A percentile compares a stretch with the other conserved stretches of the same genome.
phyloP scores from a whole-genome alignment of 2,113 vertebrate genomes.

The Thermophis baileyi region DNA sequence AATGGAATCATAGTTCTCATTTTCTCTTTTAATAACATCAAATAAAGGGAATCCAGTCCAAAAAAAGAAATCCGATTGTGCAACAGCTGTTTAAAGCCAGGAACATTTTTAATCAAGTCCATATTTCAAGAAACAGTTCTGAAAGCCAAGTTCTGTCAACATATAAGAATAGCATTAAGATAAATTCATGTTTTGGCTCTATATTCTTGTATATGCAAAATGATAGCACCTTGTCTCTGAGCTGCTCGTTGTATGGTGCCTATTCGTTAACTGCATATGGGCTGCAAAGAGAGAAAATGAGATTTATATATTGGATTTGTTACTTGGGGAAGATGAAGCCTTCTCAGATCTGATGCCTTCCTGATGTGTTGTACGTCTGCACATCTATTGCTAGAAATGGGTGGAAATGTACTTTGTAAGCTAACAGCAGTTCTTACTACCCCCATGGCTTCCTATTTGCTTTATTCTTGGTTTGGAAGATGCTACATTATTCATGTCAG shows the following conservation, averaged over 20 bases:
- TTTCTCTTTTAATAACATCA: slow-evolving; percentile 14
- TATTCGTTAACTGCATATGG: not conserved
- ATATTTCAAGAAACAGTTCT: not conserved
- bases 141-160: not conserved
- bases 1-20: not conserved
- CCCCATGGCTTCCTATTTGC: not conserved
- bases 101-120: not conserved
- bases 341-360: not conserved
- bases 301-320: not conserved
- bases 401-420: not conserved
- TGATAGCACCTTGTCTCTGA: not conserved
- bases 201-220: not conserved
- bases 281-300: not conserved
- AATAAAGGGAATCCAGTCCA: not conserved
- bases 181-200: not conserved
- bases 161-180: not conserved
- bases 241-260: not conserved
- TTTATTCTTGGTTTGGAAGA: not conserved
- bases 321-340: not conserved
- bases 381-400: not conserved
- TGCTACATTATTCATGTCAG: not conserved
- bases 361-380: not conserved
- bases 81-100: slow-evolving; percentile 2
- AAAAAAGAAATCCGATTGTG: slow-evolving; percentile 11
- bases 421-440: not conserved